A percentile compares a stretch with the other conserved stretches of the same genome.
Evolutionary conservation across 2,888 invertebrate genomes (phyloP).

Genomic region (Hofmannophila pseudospretella): DNA sequence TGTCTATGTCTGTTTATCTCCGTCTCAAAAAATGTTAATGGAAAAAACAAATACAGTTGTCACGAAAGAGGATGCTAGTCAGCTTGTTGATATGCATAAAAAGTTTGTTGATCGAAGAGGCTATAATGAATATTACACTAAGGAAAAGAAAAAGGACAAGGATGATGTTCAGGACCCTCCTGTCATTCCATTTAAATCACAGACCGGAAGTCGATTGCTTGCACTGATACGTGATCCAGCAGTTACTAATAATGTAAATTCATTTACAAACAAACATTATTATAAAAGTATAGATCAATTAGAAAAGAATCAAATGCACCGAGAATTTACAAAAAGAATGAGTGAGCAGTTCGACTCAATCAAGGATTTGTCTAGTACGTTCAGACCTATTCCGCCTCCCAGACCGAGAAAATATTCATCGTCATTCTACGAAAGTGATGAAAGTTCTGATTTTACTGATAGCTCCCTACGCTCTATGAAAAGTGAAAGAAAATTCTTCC

Average conservation of each 20-base stretch:
- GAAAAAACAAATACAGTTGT: constrained; percentile 73
- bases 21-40: constrained; percentile 81
- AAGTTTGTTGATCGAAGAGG: constrained; percentile 82
- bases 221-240: constrained; percentile 79
- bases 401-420: constrained; percentile 56
- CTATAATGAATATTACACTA: constrained; percentile 60
- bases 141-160: constrained; percentile 21
- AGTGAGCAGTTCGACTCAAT: constrained; percentile 17
- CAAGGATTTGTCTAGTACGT: constrained; percentile 27
- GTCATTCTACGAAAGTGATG: constrained; percentile 64
- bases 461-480: constrained; percentile 53
- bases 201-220: constrained; percentile 78
- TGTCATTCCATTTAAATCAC: constrained; percentile 62
- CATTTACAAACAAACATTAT: constrained; percentile 29
- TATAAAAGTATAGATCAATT: constrained; percentile 32
- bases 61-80: constrained; percentile 74
- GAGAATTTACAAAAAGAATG: constrained; percentile 22
- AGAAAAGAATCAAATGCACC: constrained; percentile 23
- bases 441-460: constrained; percentile 61
- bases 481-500: constrained; percentile 58
- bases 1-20: constrained; percentile 83
- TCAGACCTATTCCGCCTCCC: constrained; percentile 61
- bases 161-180: constrained; percentile 25
- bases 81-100: constrained; percentile 82
- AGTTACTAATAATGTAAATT: constrained; percentile 47